These are phyloP conservation scores for Hyles lineata DNA, from an alignment of 2,888 invertebrate species.

Conservation along the genomic window DNA sequence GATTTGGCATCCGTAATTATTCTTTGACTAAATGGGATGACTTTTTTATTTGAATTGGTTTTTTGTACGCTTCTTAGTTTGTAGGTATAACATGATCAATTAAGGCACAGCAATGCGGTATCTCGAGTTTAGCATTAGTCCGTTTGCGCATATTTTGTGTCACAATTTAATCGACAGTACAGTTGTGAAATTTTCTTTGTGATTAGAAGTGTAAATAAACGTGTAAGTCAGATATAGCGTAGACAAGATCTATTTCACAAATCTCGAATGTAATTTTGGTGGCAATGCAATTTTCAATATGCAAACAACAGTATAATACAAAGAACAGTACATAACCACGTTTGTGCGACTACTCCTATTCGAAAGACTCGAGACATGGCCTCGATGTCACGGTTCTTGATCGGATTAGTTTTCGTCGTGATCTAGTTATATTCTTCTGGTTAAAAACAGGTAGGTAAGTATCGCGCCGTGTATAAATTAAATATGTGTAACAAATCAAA, in stretches of 20 bases:
- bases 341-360: not conserved
- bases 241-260: too few relatives aligned
- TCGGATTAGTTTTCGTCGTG: not conserved
- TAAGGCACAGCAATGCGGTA: not conserved
- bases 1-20: conserved; percentile 23
- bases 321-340: not conserved
- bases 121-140: not conserved
- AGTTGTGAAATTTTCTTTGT: not conserved
- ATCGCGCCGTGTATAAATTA: not conserved
- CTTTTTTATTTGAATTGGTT: not conserved
- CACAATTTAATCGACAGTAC: not conserved
- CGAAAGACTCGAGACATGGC: not conserved
- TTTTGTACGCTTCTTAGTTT: not conserved
- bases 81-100: not conserved
- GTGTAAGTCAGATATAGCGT: not conserved
- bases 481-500: not conserved
- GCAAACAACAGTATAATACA: not conserved
- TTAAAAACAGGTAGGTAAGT: not conserved
- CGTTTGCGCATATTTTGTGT: not conserved
- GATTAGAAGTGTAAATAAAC: not conserved
- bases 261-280: too few relatives aligned
- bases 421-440: not conserved
- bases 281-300: too few relatives aligned
- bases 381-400: not conserved
- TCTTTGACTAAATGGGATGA: not conserved